Base-by-base conservation (phyloP, 1,140 invertebrate genomes). In the Drosophila jambulina region DNA sequence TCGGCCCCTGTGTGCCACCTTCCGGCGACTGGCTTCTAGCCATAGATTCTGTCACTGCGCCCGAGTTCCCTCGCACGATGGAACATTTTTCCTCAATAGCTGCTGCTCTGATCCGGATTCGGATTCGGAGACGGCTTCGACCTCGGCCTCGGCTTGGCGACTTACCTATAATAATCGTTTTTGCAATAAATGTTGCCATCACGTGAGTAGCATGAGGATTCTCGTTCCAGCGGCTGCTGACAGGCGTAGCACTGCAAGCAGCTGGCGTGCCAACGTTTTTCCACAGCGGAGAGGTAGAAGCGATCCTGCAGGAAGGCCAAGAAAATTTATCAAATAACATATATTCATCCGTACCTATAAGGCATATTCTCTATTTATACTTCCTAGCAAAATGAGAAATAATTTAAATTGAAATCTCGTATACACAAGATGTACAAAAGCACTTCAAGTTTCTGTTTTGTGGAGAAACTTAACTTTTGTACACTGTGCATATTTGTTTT, bases 121-220 rank as follows among this genome's bases (percentile, higher is more conserved):
- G 65, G 51, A 29, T 19, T 9, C 53, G 62, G 45, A 13, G 43
- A 56, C 74, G 65, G 60, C 23, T 60, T 40, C 23, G 49, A 13
- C 19, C 13, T 21, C 51, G 25, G 36, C 59, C 77, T 23, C 53
- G 25, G 23, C 54, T 72, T 75, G 17, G 29, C 36, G 61, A 94
- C 96, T 96, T 93, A 99, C 98, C 97, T 97, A 95, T 98, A 98
- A 94, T 99, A 99, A 93, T 99, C 98, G 91, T 98, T 98, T 93
- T 98, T 98, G 95, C 98, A 99, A 94, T 98, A 99, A 82, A 99
- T 99, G 91, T 97, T 97, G 72, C 98, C 98, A 92, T 99, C 97
- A 72, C 97, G 95, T 53, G 97, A 96, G 93, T 98, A 99, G 93
- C 98, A 99, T 58, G 98, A 97, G 83, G 97, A 95, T 93, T 99